phyloP scores from a whole-genome alignment of 1,140 invertebrate species.

The Penaeus chinensis region DNA sequence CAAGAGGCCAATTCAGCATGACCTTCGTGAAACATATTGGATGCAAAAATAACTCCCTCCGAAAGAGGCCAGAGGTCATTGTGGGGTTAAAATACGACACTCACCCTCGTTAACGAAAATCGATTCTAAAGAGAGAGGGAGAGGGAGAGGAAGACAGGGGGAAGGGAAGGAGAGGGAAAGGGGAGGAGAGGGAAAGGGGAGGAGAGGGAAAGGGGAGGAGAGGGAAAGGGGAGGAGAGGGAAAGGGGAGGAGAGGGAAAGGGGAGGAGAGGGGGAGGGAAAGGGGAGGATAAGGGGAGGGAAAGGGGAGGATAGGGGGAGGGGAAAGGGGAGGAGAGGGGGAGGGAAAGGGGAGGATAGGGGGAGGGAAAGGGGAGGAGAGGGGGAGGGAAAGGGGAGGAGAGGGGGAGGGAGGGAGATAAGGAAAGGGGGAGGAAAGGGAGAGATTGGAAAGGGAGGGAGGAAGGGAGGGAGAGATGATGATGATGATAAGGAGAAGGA shows the following conservation, averaged over 20 bases:
- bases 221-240: not conserved
- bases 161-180: not conserved
- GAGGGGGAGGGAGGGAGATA: not conserved
- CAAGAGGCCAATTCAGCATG: too few relatives aligned
- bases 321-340: too few relatives aligned
- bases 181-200: not conserved
- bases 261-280: not conserved
- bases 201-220: not conserved
- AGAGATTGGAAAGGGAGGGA: not conserved
- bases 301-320: not conserved
- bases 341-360: not conserved
- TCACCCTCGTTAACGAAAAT: too few relatives aligned
- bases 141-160: not conserved
- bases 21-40: too few relatives aligned
- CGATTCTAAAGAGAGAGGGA: not conserved
- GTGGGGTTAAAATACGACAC: too few relatives aligned
- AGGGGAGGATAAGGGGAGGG: not conserved
- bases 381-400: not conserved
- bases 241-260: not conserved
- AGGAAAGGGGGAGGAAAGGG: too few relatives aligned
- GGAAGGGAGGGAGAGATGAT: not conserved
- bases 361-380: not conserved
- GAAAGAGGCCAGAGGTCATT: too few relatives aligned
- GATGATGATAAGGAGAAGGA: not conserved
- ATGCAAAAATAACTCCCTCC: too few relatives aligned